These are phyloP conservation scores for Microctenopoma lineatum DNA, from an alignment of 2,797 vertebrate species.

Conservation along the genomic window DNA sequence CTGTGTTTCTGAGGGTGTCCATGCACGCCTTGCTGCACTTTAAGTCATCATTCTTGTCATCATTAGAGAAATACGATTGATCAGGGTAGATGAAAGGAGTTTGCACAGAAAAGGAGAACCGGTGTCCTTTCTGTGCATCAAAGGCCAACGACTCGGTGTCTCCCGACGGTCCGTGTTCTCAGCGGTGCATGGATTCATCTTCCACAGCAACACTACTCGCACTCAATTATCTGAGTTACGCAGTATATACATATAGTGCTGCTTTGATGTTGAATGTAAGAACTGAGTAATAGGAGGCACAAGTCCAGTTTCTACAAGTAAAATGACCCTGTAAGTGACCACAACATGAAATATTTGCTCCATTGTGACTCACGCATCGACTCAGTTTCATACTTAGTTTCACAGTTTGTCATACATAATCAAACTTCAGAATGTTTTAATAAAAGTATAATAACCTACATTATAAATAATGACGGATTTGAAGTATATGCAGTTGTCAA, in stretches of 20 bases:
- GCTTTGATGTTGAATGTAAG: constrained; percentile 34
- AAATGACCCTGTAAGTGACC: background rate
- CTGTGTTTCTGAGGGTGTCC: constrained; percentile 35
- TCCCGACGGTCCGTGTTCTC: constrained; percentile 4
- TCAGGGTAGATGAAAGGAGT: constrained; percentile 64
- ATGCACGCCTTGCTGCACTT: constrained; percentile 40
- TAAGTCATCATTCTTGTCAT: constrained; percentile 60
- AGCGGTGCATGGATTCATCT: constrained; percentile 14
- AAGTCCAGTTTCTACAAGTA: constrained; percentile 15
- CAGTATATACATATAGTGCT: background rate
- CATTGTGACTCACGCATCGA: no score
- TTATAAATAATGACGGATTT: background rate
- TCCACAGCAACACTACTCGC: background rate
- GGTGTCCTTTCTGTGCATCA: constrained; percentile 34
- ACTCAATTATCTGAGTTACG: constrained; percentile 29
- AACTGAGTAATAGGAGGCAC: background rate
- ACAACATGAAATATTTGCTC: background rate
- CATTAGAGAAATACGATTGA: constrained; percentile 64
- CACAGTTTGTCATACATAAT: background rate
- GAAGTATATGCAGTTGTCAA: background rate
- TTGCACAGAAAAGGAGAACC: constrained; percentile 44
- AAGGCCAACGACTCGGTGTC: constrained; percentile 46
- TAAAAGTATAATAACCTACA: background rate
- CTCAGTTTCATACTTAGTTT: background rate
- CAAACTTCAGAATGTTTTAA: background rate